phyloP scores from a whole-genome alignment of 2,888 invertebrate genomes.

The Amblyteles armatorius region DNA sequence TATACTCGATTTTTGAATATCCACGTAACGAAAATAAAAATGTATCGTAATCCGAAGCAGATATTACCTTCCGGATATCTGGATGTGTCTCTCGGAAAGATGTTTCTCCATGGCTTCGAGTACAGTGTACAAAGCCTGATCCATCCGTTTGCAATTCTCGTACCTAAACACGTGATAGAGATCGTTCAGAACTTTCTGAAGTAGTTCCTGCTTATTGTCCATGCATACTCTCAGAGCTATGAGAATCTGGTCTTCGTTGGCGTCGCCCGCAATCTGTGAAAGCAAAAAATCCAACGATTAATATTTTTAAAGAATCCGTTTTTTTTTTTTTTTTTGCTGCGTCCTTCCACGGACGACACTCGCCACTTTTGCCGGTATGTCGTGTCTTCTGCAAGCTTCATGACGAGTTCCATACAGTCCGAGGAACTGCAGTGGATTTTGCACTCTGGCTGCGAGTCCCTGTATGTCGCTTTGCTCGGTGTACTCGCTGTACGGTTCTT shows the following conservation, averaged over 20 bases:
- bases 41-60: conserved; percentile 34
- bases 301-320: not conserved
- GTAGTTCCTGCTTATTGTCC: conserved; percentile 91
- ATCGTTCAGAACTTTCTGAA: conserved; percentile 95
- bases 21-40: not conserved
- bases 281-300: not conserved
- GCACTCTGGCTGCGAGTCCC: conserved; percentile 92
- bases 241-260: conserved; percentile 95
- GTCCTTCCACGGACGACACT: conserved; percentile 74
- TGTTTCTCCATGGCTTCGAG: conserved; percentile 96
- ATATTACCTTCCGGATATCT: conserved; percentile 94
- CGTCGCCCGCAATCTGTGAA: conserved; percentile 94
- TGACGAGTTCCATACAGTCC: conserved; percentile 96
- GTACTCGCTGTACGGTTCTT: conserved; percentile 60
- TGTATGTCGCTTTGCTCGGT: conserved; percentile 90
- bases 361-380: conserved; percentile 95
- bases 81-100: conserved; percentile 94
- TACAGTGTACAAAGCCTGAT: conserved; percentile 92
- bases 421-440: conserved; percentile 93
- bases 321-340: not conserved
- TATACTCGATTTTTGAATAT: not conserved
- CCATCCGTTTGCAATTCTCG: conserved; percentile 91
- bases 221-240: conserved; percentile 93
- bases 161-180: conserved; percentile 94
- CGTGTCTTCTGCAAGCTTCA: conserved; percentile 95